Conservation (phyloP, 1,140 invertebrate species). For the Rhopalosiphum maidis region DNA sequence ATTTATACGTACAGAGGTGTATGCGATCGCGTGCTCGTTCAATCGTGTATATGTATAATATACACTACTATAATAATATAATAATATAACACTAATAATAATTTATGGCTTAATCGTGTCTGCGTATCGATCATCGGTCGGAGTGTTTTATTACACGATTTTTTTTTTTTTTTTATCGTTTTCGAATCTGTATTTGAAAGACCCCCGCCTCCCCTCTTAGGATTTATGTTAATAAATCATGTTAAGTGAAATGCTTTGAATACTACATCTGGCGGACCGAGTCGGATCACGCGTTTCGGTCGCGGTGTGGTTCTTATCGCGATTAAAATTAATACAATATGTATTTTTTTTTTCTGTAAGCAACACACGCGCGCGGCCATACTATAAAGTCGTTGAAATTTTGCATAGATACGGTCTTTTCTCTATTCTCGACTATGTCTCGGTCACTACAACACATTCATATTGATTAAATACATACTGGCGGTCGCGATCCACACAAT, state of each 20-base stretch:
- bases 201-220: background rate
- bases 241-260: slow-evolving; percentile 39
- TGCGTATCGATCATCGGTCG: slow-evolving; percentile 36
- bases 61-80: background rate
- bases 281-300: background rate
- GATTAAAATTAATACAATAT: slow-evolving; percentile 36
- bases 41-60: background rate
- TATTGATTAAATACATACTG: background rate
- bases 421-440: background rate
- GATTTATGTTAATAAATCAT: slow-evolving; percentile 33
- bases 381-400: slow-evolving; percentile 11
- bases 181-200: slow-evolving; percentile 17
- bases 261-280: background rate
- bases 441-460: background rate
- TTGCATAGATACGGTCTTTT: slow-evolving; percentile 7
- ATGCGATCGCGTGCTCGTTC: background rate
- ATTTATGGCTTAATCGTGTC: slow-evolving; percentile 51
- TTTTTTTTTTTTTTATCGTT: slow-evolving; percentile 29
- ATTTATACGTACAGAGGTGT: background rate
- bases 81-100: slow-evolving; percentile 35
- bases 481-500: background rate
- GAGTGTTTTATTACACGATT: slow-evolving; percentile 41
- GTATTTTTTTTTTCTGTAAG: background rate
- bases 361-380: background rate
- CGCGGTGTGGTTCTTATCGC: slow-evolving; percentile 26